Percentiles rank a stretch among this genome's conserved stretches.
Conservation (phyloP, 2,797 vertebrate species). For the Aldrovandia affinis region DNA sequence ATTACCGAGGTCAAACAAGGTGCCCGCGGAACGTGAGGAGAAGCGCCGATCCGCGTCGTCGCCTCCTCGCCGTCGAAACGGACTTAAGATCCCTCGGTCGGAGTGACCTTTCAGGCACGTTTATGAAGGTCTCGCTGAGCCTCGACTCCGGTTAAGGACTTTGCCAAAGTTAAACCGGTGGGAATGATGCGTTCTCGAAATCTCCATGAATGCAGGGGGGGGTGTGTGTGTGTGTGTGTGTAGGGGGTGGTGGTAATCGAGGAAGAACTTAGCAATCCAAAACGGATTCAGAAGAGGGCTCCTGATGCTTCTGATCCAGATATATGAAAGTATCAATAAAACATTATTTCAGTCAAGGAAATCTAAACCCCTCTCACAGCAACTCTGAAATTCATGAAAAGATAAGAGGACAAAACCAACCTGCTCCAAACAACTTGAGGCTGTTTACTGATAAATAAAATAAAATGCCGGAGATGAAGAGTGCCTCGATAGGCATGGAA, state of each 20-base stretch:
- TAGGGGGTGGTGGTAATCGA: conserved; percentile 6
- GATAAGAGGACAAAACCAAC: conserved; percentile 52
- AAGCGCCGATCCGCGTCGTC: no score
- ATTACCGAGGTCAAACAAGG: neutral
- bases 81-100: neutral
- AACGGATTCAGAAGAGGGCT: conserved; percentile 36
- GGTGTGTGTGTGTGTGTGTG: no score
- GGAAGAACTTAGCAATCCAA: conserved; percentile 14
- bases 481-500: conserved; percentile 46
- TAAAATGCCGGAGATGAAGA: conserved; percentile 47
- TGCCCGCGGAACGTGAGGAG: neutral
- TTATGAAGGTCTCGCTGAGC: neutral
- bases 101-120: conserved; percentile 7
- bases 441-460: conserved; percentile 58
- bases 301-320: conserved; percentile 44
- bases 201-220: neutral
- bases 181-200: conserved; percentile 35
- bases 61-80: no score
- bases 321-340: conserved; percentile 56
- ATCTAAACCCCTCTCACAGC: conserved; percentile 39
- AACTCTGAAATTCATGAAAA: conserved; percentile 45
- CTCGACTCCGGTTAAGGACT: neutral
- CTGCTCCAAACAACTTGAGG: conserved; percentile 54
- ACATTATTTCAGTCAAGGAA: conserved; percentile 46
- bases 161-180: conserved; percentile 20